Base-by-base conservation (phyloP, 2,113 vertebrate genomes). In the Larimichthys polyactis region DNA sequence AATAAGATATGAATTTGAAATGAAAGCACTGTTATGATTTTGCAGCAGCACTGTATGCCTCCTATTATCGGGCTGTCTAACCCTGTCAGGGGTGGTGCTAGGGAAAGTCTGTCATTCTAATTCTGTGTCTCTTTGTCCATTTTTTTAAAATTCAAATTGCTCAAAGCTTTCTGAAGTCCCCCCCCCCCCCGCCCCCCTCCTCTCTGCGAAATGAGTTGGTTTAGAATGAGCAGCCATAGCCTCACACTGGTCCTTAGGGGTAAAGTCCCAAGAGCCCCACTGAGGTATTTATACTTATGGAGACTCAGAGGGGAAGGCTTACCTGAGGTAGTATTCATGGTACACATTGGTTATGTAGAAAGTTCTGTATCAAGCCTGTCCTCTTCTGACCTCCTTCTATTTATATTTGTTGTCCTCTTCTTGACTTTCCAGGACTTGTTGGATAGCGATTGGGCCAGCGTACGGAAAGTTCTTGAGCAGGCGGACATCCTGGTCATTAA, bases 401-500 rank as follows among this genome's bases (percentile, higher is more conserved):
- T 66, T 40, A 36, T 64, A 5, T 46, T n/a, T 67, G 12, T 74
- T 62, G 15, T 82, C 52, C 32, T 48, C 40, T 71, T 74, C 32
- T 75, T 59, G 15, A 84, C 81, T 88, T 81, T 92, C 82, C 89
- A 99, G 98, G 97, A 96, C 75, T 93, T 99, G 91, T 94, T 99
- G 95, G 96, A 98, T 94, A 98, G 96, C 55, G 97, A 99, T 87
- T 98, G 97, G 96, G 95, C 97, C 27, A 97, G 96, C 1, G 97
- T 98, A 54, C 94, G 95, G 85, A 96, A 95, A 73, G 96, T 98
- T 43, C 93, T 99, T 32, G 96, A 96, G 85, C 94, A 96, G 79
- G 98, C 97, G 0, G 98, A 99, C 95, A 97, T 99, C 83, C 93
- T 99, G 90, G 96, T 99, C 89, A 97, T 99, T 86, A 99, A 99